Evolutionary conservation across 2,797 vertebrate genomes (phyloP).

Genomic region (Helicolenus hilgendorfi): DNA sequence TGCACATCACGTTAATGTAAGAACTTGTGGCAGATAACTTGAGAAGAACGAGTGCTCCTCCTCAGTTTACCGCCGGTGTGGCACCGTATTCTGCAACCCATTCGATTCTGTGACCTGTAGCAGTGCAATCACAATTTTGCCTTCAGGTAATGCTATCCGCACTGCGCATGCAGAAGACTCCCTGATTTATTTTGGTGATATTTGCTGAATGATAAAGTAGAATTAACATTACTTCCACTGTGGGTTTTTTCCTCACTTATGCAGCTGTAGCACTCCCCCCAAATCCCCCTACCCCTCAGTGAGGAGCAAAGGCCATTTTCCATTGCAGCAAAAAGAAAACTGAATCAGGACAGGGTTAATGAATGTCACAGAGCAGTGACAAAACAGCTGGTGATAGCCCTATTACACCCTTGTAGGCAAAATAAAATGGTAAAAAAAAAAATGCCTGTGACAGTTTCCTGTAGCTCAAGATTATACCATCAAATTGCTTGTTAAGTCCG

Average conservation of each 20-base stretch:
- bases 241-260: neutral
- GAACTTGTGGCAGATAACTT: neutral
- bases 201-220: neutral
- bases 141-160: neutral
- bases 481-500: no score
- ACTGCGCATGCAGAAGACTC: neutral
- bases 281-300: accelerated
- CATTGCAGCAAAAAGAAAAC: neutral
- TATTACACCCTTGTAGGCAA: neutral
- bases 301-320: neutral
- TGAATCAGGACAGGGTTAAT: conserved; percentile 7
- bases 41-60: neutral
- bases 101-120: neutral
- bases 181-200: neutral
- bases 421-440: neutral
- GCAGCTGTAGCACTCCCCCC: neutral
- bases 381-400: neutral
- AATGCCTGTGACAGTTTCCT: neutral
- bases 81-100: neutral
- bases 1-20: neutral
- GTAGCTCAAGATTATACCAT: neutral
- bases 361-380: conserved; percentile 42
- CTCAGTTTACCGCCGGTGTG: neutral
- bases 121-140: neutral
- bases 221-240: neutral